Evolutionary conservation across 2,113 vertebrate species (phyloP).

Genomic region (Tonatia bakeri): DNA sequence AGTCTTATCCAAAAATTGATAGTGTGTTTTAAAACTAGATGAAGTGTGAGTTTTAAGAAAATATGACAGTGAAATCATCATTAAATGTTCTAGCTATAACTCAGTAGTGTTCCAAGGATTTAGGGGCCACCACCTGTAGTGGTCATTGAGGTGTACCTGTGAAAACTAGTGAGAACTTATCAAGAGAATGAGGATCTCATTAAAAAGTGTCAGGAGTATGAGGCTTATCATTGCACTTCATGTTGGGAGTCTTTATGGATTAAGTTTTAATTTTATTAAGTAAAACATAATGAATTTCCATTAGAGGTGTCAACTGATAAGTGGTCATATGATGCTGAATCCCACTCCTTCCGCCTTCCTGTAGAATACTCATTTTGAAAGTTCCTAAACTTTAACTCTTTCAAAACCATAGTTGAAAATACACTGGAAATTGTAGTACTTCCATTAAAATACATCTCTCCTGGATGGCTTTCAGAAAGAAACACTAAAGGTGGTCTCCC

Average conservation of each 20-base stretch:
- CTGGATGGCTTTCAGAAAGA: neutral
- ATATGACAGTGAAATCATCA: neutral
- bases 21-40: neutral
- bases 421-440: neutral
- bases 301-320: neutral
- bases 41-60: neutral
- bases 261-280: neutral
- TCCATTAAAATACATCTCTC: neutral
- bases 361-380: neutral
- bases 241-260: neutral
- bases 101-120: neutral
- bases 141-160: neutral
- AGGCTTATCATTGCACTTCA: neutral
- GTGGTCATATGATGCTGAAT: neutral
- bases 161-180: neutral
- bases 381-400: neutral
- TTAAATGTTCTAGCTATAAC: neutral
- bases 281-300: neutral
- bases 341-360: neutral
- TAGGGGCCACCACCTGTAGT: neutral
- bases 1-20: neutral
- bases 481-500: neutral
- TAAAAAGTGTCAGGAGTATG: neutral
- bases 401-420: neutral
- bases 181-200: neutral